Base-by-base conservation (phyloP, 2,797 vertebrate species). In the Babyrousa celebensis region DNA sequence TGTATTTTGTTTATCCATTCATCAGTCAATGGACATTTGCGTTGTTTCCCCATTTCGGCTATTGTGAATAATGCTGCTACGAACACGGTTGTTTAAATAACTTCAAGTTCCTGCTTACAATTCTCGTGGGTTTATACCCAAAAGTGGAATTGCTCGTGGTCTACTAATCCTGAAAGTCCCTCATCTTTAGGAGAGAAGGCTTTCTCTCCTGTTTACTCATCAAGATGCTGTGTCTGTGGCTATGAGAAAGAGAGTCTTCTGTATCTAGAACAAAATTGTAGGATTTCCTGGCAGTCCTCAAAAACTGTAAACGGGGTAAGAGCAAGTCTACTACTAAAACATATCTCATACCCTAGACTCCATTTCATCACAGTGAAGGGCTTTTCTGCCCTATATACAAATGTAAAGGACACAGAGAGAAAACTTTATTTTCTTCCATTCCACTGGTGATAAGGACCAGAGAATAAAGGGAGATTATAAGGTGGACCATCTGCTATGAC, bases 401-500 rank as follows among this genome's bases (percentile, higher is more conserved):
- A 85, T 74, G 27, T 12, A 68, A 91, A 85, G 25, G 58, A 68
- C 23, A 68, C 83, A 93, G 74, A 56, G 12, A 79, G 74, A 91
- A 96, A 94, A 95, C 14, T 63, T 80, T 40, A 52, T 65, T 93
- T 88, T 91, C 54, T 86, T 82, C 86, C 15, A 65, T 56, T 9
- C 71, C 23, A 14, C 60, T 70, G 32, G 71, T 95, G 89, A 83
- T 14, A 85, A 83, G 48, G 80, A 62, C 29, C 18, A 74, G 71
- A 85, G 85, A 95, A 92, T 68, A 96, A 97, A 93, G 68, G n/a
- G 54, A 23, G 68, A 95, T 96, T 85, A 93, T 3, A 87, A 70
- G 80, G 85, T 82, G 74, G 89, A 96, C 90, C 77, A 86, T 96
- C 92, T 97, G 96, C 82, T 94, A 80, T 80, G 91, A 97, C 72